Conservation (phyloP, 2,888 invertebrate species). For the Caenorhabditis sinica region DNA sequence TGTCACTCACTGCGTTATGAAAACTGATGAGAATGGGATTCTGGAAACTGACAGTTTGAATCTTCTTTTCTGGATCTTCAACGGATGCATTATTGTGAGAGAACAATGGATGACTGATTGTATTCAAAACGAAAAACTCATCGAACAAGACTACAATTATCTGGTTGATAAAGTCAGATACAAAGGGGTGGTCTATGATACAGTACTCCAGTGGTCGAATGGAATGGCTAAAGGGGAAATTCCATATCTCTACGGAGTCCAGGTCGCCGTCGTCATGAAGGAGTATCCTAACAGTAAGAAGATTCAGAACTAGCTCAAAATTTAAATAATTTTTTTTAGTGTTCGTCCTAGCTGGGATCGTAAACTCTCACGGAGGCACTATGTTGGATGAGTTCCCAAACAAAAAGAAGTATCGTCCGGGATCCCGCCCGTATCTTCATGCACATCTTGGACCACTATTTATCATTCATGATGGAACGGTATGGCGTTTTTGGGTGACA, state of each 20-base stretch:
- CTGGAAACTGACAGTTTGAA: constrained; percentile 14
- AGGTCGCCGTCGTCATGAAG: not conserved
- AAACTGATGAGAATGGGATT: constrained; percentile 12
- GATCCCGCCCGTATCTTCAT: constrained; percentile 38
- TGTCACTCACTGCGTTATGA: constrained; percentile 16
- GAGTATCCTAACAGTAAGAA: constrained; percentile 10
- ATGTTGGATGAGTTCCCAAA: constrained; percentile 13
- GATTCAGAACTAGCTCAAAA: not conserved
- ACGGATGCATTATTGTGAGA: constrained; percentile 34
- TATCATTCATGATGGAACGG: constrained; percentile 33
- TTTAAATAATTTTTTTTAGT: not conserved
- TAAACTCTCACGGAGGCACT: not conserved
- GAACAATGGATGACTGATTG: constrained; percentile 38
- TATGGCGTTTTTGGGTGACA: not conserved
- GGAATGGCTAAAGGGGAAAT: constrained; percentile 21
- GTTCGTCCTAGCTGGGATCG: not conserved
- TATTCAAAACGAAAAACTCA: not conserved
- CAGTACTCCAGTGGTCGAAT: constrained; percentile 16
- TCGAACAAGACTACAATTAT: constrained; percentile 18
- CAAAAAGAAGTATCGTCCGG: not conserved
- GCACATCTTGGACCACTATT: constrained; percentile 29
- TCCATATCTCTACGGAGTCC: constrained; percentile 20
- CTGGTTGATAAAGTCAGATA: constrained; percentile 12
- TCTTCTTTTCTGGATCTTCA: constrained; percentile 21
- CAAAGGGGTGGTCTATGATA: constrained; percentile 4